Conservation (phyloP, 2,113 vertebrate species). For the Cheirogaleus medius region DNA sequence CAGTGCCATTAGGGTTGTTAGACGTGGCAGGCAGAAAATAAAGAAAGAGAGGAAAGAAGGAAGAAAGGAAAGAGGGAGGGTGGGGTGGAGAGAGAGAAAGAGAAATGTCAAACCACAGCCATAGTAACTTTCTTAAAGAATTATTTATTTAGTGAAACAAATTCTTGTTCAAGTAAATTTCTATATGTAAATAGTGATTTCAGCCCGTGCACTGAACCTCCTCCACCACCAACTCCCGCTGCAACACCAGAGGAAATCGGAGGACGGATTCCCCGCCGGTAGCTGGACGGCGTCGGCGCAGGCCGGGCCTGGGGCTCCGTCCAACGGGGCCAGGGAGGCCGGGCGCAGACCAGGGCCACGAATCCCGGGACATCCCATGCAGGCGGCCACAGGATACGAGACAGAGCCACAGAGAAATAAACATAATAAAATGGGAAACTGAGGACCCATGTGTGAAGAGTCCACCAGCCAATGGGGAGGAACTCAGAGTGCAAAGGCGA, state of each 20-base stretch:
- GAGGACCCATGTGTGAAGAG: background rate
- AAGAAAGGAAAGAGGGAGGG: background rate
- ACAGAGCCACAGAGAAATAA: background rate
- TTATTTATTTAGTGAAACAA: background rate
- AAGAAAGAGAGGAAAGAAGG: too few relatives aligned
- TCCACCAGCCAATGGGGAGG: too few relatives aligned
- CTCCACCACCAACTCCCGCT: background rate
- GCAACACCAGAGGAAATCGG: fast-evolving
- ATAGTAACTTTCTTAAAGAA: background rate
- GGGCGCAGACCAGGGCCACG: too few relatives aligned
- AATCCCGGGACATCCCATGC: fast-evolving
- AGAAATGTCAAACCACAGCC: background rate
- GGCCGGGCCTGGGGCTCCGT: background rate
- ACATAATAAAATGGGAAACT: background rate
- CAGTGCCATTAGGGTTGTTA: background rate
- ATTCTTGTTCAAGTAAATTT: background rate
- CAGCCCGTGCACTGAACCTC: background rate
- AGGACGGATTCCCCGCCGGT: background rate
- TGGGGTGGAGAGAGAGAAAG: too few relatives aligned
- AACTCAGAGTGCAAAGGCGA: background rate
- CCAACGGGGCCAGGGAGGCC: background rate
- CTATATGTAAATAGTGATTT: background rate
- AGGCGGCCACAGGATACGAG: background rate
- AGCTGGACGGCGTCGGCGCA: fast-evolving
- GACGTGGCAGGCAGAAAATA: too few relatives aligned